Evolutionary conservation across 1,140 invertebrate genomes (phyloP).

Genomic region (Nasonia giraulti): DNA sequence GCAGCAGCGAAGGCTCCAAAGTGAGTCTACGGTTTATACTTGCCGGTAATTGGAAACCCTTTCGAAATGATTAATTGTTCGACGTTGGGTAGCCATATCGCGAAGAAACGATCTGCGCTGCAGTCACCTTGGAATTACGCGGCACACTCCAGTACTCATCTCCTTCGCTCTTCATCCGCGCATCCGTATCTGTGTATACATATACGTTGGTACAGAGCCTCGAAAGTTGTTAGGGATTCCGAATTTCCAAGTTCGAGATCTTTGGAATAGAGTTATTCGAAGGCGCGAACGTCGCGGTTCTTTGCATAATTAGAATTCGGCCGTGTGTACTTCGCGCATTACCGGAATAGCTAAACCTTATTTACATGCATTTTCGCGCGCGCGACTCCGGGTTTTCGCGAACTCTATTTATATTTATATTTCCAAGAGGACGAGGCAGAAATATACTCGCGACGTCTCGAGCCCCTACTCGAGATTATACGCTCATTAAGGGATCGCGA

Average conservation of each 20-base stretch:
- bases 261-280: slow-evolving; percentile 34
- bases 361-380: slow-evolving; percentile 41
- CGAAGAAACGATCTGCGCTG: too few species aligned
- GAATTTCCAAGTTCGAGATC: slow-evolving; percentile 35
- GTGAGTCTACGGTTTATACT: not conserved
- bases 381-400: not conserved
- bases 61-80: too few species aligned
- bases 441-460: not conserved
- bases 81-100: too few species aligned
- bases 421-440: not conserved
- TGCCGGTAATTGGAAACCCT: too few species aligned
- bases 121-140: too few species aligned
- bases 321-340: slow-evolving; percentile 50
- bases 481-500: slow-evolving; percentile 38
- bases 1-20: not conserved
- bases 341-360: slow-evolving; percentile 54
- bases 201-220: not conserved
- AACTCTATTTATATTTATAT: slow-evolving; percentile 15
- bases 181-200: not conserved
- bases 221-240: slow-evolving; percentile 29
- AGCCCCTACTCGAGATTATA: not conserved
- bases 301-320: slow-evolving; percentile 53
- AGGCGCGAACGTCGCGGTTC: slow-evolving; percentile 36
- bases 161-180: too few species aligned
- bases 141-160: too few species aligned